Evolutionary conservation across 2,797 vertebrate species (phyloP), one percentile per base, ranked within the genome.

Genomic region (Odontamblyopus lacepedii): DNA sequence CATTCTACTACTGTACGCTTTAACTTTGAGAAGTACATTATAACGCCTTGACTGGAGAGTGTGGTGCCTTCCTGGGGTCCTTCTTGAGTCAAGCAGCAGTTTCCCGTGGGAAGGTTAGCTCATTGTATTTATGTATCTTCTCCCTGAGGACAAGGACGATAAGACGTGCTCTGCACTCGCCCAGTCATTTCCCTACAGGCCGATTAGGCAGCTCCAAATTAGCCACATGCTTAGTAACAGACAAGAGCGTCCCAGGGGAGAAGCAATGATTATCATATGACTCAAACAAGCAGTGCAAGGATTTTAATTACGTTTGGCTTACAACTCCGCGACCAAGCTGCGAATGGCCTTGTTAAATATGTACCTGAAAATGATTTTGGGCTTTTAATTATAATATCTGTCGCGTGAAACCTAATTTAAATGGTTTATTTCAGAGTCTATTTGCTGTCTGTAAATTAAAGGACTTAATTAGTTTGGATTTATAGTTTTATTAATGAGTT

Each of bases 291-390:
- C 76, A 51, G 62, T 23, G 48, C n/a, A 55, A 63, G 67, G 18
- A 41, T 67, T 67, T 41, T 72, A 74, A 79, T 79, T 68, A 79
- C 44, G 23, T 66, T 61, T 59, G 38, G 48, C 9, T 64, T 29
- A 69, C 66, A 71, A 48, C 11, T 74, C 50, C 68, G 66, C 69
- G 62, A 71, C 13, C 48, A 7, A 27, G 60, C 56, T 71, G 71
- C 50, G 66, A 68, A 78, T 71, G 71, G 51, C 16, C 51, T 69
- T 70, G 73, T 50, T 71, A 32, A 77, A 70, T 59, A 65, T 78
- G 59, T 69, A 82, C 63, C 30, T 80, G 55, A 59, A 67, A 73
- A 73, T 72, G 73, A 77, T 66, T 35, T 30, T 67, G 63, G 63
- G 73, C 6, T 32, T 5, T 41, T 29, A 50, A 27, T 32, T 76